phyloP scores from a whole-genome alignment of 2,113 vertebrate genomes.

The Oreocharis arfaki region DNA sequence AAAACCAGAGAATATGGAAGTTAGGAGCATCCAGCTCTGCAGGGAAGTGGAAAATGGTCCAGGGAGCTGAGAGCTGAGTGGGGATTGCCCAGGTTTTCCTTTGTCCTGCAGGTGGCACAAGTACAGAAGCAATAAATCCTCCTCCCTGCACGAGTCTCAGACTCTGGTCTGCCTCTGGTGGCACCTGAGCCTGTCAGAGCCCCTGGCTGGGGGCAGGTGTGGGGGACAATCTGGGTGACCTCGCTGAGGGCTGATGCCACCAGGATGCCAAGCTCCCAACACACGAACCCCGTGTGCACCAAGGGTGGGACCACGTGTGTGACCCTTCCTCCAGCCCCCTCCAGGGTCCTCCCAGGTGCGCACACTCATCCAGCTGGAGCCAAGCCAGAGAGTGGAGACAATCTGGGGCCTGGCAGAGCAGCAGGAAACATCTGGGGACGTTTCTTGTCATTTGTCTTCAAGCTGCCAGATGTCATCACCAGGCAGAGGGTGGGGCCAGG shows the following conservation, averaged over 20 bases:
- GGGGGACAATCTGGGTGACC: neutral
- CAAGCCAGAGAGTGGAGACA: neutral
- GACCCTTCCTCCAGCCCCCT: neutral
- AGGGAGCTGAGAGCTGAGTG: neutral
- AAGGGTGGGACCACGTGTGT: accelerated
- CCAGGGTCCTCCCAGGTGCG: neutral
- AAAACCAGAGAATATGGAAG: neutral
- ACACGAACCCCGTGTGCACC: neutral
- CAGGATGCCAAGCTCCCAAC: neutral
- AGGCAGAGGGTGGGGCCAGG: neutral
- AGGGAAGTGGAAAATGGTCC: neutral
- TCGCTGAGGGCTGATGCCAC: neutral
- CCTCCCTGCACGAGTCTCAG: neutral
- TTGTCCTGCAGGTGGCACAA: constrained; percentile 10
- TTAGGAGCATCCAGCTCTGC: neutral
- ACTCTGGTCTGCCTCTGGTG: neutral
- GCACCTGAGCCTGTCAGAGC: neutral
- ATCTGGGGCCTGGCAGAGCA: neutral
- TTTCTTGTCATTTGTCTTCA: neutral
- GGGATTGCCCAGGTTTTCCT: neutral
- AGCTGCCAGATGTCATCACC: neutral
- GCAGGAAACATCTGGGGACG: neutral
- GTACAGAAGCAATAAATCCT: constrained; percentile 10
- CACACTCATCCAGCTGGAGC: neutral
- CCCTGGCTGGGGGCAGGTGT: neutral